These are phyloP conservation scores for Piscicola geometra DNA, from an alignment of 2,888 invertebrate genomes.

Conservation along the genomic window DNA sequence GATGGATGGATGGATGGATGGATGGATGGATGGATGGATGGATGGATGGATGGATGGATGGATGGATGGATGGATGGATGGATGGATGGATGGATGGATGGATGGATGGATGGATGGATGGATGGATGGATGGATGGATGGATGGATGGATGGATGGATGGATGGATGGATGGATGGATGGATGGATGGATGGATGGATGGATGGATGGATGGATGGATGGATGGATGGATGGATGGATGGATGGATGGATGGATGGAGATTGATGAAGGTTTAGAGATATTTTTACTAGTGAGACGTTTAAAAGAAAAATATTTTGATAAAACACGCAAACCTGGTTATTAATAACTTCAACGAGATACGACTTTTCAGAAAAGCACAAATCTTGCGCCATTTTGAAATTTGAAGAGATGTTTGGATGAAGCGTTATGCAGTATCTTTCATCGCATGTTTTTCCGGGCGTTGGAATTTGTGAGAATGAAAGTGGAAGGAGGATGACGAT, in stretches of 20 bases:
- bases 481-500: too few species aligned
- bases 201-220: conserved; percentile 19
- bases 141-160: conserved; percentile 28
- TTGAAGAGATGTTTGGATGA: too few species aligned
- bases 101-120: conserved; percentile 29
- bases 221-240: conserved; percentile 19
- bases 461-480: too few species aligned
- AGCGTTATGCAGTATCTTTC: too few species aligned
- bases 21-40: conserved; percentile 28
- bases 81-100: conserved; percentile 28
- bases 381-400: too few species aligned
- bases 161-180: conserved; percentile 26
- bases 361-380: too few species aligned
- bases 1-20: conserved; percentile 28
- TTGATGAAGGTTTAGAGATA: too few species aligned
- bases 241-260: conserved; percentile 19
- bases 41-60: conserved; percentile 29
- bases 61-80: conserved; percentile 28
- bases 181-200: conserved; percentile 30
- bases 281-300: too few species aligned
- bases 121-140: conserved; percentile 28
- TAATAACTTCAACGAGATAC: too few species aligned
- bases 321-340: too few species aligned
- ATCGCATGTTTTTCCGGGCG: too few species aligned
- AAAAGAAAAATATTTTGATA: too few species aligned